Base-by-base conservation (phyloP, 2,113 vertebrate species). In the Protobothrops flavoviridis region DNA sequence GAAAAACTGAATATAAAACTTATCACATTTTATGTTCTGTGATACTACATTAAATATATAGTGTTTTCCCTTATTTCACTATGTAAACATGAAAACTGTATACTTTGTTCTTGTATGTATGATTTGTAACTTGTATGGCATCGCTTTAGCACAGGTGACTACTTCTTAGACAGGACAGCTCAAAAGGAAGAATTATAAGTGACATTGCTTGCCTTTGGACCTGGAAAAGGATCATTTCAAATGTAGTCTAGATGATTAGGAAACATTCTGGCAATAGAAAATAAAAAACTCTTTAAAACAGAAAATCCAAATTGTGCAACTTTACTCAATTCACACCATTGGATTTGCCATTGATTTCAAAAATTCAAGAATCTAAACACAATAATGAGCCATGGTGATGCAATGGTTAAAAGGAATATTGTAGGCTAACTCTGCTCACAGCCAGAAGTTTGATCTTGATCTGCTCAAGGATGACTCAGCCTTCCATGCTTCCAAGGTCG, bases 1-100 rank as follows among this genome's bases (percentile, higher is more conserved):
- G 33, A 86, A 91, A 96, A 93, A 90, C 92, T 94, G 94, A 93
- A 94, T 96, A 93, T 26, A 92, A 95, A 94, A 94, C 6, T 69
- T 90, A 24, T 15, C 92, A 0, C 87, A 85, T 93, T 94, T 95
- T 93, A 90, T 88, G 4, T 53, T 26, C 93, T 69, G 21, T 94
- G 93, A 96, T 0, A 61, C 85, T 90, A 93, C 43, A 86, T 39
- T 86, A 85, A 93, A 90, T 86, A 93, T 93, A 52, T 93, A 95
- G 95, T 88, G 64, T 53, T 81, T 93, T 91, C 52, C 94, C 94
- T 85, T 85, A 88, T 93, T 20, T 39, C 55, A 43, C 55, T 61
- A 86, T 81, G n/a, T 45, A 89, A 24, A 91, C 26, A 85, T 53
- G 94, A 93, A 2, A 94, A 53, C n/a, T 50, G 7, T 69, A 21